These are phyloP conservation scores for Schizopygopsis pylzovi DNA, from an alignment of 2,797 vertebrate genomes.

Conservation along the genomic window DNA sequence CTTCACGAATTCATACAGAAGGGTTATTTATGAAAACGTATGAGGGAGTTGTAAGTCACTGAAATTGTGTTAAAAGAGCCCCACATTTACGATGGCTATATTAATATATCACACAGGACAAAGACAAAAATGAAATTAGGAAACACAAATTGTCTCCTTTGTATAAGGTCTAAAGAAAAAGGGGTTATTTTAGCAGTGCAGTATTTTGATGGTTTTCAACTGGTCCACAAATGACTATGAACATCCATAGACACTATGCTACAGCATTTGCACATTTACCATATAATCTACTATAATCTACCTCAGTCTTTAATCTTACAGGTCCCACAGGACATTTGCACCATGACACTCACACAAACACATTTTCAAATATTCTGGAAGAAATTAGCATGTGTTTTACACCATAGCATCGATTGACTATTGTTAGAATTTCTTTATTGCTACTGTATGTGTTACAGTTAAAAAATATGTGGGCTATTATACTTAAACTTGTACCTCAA, in stretches of 20 bases:
- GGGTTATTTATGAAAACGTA: constrained; percentile 82
- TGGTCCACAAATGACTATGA: constrained; percentile 77
- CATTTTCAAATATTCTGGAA: constrained; percentile 21
- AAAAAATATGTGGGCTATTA: neutral
- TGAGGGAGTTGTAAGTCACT: constrained; percentile 80
- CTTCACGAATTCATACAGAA: constrained; percentile 81
- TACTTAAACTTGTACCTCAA: constrained; percentile 15
- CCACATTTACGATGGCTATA: constrained; percentile 78
- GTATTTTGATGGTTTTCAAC: constrained; percentile 67
- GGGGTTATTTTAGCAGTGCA: constrained; percentile 79
- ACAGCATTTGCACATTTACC: constrained; percentile 73
- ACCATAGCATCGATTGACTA: constrained; percentile 45
- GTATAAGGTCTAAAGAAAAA: constrained; percentile 75
- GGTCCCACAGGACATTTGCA: constrained; percentile 68
- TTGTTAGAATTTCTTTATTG: neutral
- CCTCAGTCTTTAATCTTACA: constrained; percentile 73
- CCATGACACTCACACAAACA: constrained; percentile 30
- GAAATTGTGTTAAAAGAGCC: constrained; percentile 80
- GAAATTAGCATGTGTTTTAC: neutral
- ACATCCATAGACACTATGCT: constrained; percentile 72
- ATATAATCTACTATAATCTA: constrained; percentile 70
- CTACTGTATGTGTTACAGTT: neutral
- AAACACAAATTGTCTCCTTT: constrained; percentile 79
- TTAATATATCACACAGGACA: constrained; percentile 81
- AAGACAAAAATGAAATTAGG: constrained; percentile 79